Evolutionary conservation across 1,140 invertebrate species (phyloP).

Genomic region (Gonatopus flavifemur): DNA sequence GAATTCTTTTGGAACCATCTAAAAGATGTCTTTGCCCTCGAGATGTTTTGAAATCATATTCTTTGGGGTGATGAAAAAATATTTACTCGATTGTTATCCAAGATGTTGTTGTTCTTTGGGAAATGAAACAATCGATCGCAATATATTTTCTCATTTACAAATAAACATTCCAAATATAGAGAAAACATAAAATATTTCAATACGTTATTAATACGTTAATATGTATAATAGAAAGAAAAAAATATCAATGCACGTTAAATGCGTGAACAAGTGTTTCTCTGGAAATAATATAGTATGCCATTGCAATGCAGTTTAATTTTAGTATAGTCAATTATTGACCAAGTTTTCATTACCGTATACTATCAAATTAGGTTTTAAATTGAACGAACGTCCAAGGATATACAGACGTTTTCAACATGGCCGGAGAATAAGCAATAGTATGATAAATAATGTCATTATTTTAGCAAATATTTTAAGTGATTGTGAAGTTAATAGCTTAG

Average conservation of each 20-base stretch:
- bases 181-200: too few relatives aligned
- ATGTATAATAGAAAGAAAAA: too few relatives aligned
- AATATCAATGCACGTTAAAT: constrained; percentile 1
- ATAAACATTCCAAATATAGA: constrained; percentile 22
- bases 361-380: constrained; percentile 17
- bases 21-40: too few relatives aligned
- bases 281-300: constrained; percentile 27
- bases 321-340: constrained; percentile 15
- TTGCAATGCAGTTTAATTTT: constrained; percentile 50
- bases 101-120: too few relatives aligned
- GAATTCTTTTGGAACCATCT: too few relatives aligned
- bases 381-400: constrained; percentile 17
- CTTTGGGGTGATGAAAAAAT: too few relatives aligned
- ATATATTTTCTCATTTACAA: too few relatives aligned
- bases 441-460: constrained; percentile 18
- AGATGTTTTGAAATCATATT: too few relatives aligned
- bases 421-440: constrained; percentile 36
- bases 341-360: background rate
- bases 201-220: background rate
- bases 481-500: too few relatives aligned
- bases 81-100: too few relatives aligned
- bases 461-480: too few relatives aligned
- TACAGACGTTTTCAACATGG: constrained; percentile 17
- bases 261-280: constrained; percentile 1
- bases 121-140: too few relatives aligned